Evolutionary conservation across 2,797 vertebrate species (phyloP).

Genomic region (Helostoma temminkii): DNA sequence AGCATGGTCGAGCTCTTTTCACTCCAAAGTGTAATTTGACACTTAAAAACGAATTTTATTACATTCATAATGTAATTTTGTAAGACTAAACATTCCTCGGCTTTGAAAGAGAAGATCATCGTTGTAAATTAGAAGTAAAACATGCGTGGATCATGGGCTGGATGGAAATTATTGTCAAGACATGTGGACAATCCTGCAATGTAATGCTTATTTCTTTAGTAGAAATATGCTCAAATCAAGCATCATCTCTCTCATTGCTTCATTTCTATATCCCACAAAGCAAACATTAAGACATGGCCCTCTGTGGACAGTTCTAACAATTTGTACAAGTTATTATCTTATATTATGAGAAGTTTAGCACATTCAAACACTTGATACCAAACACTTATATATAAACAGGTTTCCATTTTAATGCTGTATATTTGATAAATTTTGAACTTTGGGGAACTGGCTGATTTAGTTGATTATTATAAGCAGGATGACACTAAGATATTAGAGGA

Average conservation of each 20-base stretch:
- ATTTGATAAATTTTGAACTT: no score
- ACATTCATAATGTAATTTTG: not conserved
- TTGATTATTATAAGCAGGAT: conserved; percentile 3
- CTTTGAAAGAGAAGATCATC: not conserved
- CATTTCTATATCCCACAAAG: not conserved
- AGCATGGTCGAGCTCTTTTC: not conserved
- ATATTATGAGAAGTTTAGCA: not conserved
- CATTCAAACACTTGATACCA: not conserved
- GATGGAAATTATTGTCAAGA: not conserved
- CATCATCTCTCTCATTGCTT: not conserved
- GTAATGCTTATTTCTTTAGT: no score
- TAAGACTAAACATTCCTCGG: not conserved
- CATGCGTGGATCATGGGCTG: not conserved
- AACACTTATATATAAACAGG: no score
- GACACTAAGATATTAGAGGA: conserved; percentile 11
- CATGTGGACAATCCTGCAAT: not conserved
- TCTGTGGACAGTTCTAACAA: not conserved
- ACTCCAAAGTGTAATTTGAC: not conserved
- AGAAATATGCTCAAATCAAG: no score
- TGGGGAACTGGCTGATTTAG: no score
- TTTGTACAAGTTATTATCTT: not conserved
- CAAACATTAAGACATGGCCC: not conserved
- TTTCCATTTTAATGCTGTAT: not conserved
- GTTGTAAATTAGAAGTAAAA: not conserved
- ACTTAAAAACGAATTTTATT: not conserved